Evolutionary conservation across 1,140 invertebrate species (phyloP), one percentile per base, ranked within the genome.

Genomic region (Pseudomyrmex pallidus): DNA sequence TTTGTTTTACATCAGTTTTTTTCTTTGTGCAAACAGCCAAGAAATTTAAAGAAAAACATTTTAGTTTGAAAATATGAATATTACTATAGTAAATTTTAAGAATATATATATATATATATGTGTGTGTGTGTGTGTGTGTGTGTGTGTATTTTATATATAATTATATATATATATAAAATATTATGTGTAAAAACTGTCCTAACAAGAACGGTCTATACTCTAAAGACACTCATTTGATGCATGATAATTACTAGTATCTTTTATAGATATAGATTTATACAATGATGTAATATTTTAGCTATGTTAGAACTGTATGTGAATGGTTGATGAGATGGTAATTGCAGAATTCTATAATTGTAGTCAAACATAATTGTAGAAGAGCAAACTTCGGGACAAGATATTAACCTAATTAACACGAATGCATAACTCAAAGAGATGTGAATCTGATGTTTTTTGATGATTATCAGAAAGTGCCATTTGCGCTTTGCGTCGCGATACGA

Each of bases 371-470:
- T 35, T 35, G 35, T 66, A 12, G 15, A 70, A 48, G 12, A 22
- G 67, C 25, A 70, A 67, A 67, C 25, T 52, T 57, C 2, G 25
- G 22, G 5, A 35, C 56, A n/a, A 50, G 44, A 46, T 25, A 77
- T 85, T 88, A 83, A 85, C 54, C 83, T 77, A 83, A 88, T 88
- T 88, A 88, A 73, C 1, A 56, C 13, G 48, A 2, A 17, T 68
- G n/a, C 15, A 61, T 72, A 57, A 82, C 52, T 59, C 12, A 35
- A 22, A 2, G 5, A 0, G 52, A 72, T 80, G 59, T 20, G 59
- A 50, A 74, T 86, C 84, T 46, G n/a, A 68, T 80, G n/a, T 44
- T 20, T 83, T 13, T 48, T 25, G 68, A 78, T 86, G 73, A 10
- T 15, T 25, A 87, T 87, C 85, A 10, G 63, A 20, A 48, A 54